Evolutionary conservation across 2,888 invertebrate species (phyloP).

Genomic region (Biston betularia): DNA sequence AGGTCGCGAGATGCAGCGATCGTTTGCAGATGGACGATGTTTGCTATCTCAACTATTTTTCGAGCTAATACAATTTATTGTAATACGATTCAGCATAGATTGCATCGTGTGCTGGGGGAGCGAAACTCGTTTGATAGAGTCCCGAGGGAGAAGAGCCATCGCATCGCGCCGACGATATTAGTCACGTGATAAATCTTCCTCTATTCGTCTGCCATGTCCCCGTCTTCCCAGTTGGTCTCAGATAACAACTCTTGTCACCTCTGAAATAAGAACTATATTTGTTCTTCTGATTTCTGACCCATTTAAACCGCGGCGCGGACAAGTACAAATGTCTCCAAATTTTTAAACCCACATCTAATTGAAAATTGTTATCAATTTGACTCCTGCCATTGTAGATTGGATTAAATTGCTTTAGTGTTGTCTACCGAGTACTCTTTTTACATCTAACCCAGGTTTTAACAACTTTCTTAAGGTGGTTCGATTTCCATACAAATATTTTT

Average conservation of each 20-base stretch:
- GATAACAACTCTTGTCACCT: slow-evolving; percentile 58
- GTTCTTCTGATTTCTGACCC: slow-evolving; percentile 67
- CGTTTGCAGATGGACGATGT: slow-evolving; percentile 85
- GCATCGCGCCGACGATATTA: slow-evolving; percentile 81
- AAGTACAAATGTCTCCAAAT: slow-evolving; percentile 45
- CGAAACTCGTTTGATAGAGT: slow-evolving; percentile 85
- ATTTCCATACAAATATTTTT: not conserved
- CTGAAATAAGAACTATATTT: slow-evolving; percentile 72
- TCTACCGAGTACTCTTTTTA: slow-evolving; percentile 14
- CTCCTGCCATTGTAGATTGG: slow-evolving; percentile 34
- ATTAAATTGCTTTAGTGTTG: slow-evolving; percentile 32
- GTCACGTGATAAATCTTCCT: slow-evolving; percentile 85
- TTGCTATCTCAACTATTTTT: slow-evolving; percentile 85
- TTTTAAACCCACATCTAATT: slow-evolving; percentile 45
- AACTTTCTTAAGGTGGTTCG: not conserved
- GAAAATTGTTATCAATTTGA: slow-evolving; percentile 44
- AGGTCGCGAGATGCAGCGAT: slow-evolving; percentile 68
- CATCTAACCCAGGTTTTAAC: slow-evolving; percentile 1
- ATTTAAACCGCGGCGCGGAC: slow-evolving; percentile 55
- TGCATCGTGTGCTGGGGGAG: slow-evolving; percentile 82
- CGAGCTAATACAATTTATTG: slow-evolving; percentile 86
- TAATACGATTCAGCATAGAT: slow-evolving; percentile 87
- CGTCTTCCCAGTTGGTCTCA: slow-evolving; percentile 58
- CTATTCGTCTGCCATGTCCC: slow-evolving; percentile 63
- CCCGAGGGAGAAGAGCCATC: slow-evolving; percentile 74